phyloP scores from a whole-genome alignment of 2,888 invertebrate genomes.

The Notodromas monacha region DNA sequence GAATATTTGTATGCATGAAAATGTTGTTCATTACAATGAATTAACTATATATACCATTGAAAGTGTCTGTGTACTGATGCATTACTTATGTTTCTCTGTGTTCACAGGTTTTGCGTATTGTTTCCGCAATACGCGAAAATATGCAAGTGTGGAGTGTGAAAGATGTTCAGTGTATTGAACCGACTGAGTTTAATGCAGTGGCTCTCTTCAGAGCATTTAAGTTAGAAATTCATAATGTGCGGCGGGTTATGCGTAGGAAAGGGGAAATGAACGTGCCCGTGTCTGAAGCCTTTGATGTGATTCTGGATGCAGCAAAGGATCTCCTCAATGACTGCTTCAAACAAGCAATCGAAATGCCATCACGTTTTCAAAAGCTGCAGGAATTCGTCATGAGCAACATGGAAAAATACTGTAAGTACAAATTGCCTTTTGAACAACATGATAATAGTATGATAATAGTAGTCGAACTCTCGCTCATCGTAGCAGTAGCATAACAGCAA shows the following conservation, averaged over 20 bases:
- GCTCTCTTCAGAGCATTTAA: slow-evolving; percentile 4
- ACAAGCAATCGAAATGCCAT: slow-evolving; percentile 4
- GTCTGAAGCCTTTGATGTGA: slow-evolving; percentile 4
- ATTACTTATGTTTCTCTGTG: too few species aligned
- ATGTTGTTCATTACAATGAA: too few species aligned
- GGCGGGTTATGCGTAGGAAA: slow-evolving; percentile 4
- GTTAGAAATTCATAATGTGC: slow-evolving; percentile 4
- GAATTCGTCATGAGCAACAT: slow-evolving; percentile 4
- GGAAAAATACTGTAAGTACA: slow-evolving; percentile 4
- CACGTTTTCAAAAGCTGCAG: slow-evolving; percentile 4
- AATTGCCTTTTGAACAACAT: slow-evolving; percentile 4
- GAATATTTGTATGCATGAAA: too few species aligned
- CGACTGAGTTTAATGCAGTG: slow-evolving; percentile 4
- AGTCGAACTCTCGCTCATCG: slow-evolving; percentile 4
- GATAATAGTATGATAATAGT: slow-evolving; percentile 4
- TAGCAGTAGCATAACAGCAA: slow-evolving; percentile 4
- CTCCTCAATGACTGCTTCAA: slow-evolving; percentile 4
- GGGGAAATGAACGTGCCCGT: slow-evolving; percentile 4
- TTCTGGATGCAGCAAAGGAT: slow-evolving; percentile 4
- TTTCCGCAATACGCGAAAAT: slow-evolving; percentile 4
- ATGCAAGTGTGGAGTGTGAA: slow-evolving; percentile 4
- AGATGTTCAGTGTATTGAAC: slow-evolving; percentile 4
- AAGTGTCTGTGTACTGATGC: too few species aligned
- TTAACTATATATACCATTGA: too few species aligned
- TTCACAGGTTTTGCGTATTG: slow-evolving; percentile 4